Evolutionary conservation across 1,140 invertebrate species (phyloP), one percentile per base, ranked within the genome.

Genomic region (Papilio glaucus): DNA sequence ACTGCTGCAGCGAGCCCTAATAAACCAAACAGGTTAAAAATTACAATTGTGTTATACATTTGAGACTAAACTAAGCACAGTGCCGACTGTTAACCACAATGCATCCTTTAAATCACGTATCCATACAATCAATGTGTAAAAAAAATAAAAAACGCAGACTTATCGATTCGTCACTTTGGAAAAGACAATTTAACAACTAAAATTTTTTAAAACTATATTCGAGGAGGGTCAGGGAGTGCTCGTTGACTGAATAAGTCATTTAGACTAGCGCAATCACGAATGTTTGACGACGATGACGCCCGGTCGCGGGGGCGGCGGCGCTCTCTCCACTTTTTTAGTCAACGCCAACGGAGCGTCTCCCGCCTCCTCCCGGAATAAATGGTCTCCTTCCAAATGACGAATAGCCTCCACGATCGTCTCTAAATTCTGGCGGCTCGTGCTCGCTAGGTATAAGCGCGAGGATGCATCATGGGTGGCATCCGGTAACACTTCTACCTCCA

Each of bases 331-430:
- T 83, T 95, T 96, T 82, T 95, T 96, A 65, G 96, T 97, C 37
- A 97, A 88, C 5, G 97, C 96, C 6, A 97, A 90, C 0, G 97
- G 97, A 4, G 95, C 95, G 74, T 97, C 96, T 62, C 93, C 94
- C 4, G 95, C 93, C 81, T 96, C 96, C 80, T 97, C 97, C 75
- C 95, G 95, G 87, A 98, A 98, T 78, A 98, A 91, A 88, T 98
- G 97, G 88, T 99, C 98, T 7, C 99, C 98, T 90, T 99, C 99
- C 71, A 99, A 93, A 84, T 99, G 98, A 41, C 98, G 95, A 79
- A 99, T 99, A 26, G 99, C 99, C 87, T 99, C 98, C 8, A 99
- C 98, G 74, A 99, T 99, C 1, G 98, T 99, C 88, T 99, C 98
- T 73, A 99, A 94, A 89, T 99, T 99, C 85, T 98, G 97, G 42